A percentile compares a stretch with the other conserved stretches of the same genome.
Conservation (phyloP, 2,797 vertebrate species). For the Salmo trutta region DNA sequence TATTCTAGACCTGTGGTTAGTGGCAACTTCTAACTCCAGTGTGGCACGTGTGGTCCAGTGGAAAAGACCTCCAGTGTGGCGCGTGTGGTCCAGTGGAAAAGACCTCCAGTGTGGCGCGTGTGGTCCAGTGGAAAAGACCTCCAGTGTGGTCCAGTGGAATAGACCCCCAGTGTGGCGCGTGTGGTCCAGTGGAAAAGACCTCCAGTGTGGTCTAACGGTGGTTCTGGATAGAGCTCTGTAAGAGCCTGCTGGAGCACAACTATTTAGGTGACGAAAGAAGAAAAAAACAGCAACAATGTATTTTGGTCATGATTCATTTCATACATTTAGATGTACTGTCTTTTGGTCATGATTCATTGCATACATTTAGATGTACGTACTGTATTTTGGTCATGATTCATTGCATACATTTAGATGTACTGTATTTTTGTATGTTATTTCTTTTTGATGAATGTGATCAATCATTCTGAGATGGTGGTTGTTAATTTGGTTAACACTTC, state of each 20-base stretch:
- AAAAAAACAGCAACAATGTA: conserved; percentile 15
- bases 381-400: conserved; percentile 27
- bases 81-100: neutral
- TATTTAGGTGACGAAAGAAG: conserved; percentile 57
- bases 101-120: conserved; percentile 10
- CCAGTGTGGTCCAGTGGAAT: no score
- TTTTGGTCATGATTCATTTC: conserved; percentile 39
- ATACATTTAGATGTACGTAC: conserved; percentile 26
- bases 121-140: no score
- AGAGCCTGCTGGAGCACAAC: conserved; percentile 33
- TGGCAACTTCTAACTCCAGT: conserved; percentile 5
- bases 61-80: conserved; percentile 6
- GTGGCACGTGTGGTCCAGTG: neutral
- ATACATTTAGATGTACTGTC: conserved; percentile 32
- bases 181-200: no score
- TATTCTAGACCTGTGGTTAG: conserved; percentile 14
- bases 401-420: conserved; percentile 41
- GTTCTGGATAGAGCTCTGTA: conserved; percentile 34
- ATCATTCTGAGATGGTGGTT: conserved; percentile 27
- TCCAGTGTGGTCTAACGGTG: neutral
- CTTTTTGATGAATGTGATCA: conserved; percentile 61
- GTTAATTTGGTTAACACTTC: neutral
- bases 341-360: neutral
- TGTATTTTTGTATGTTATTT: conserved; percentile 11
- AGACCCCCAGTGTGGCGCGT: conserved; percentile 9